Evolutionary conservation across 2,888 invertebrate species (phyloP).

Genomic region (Hetaerina titia): DNA sequence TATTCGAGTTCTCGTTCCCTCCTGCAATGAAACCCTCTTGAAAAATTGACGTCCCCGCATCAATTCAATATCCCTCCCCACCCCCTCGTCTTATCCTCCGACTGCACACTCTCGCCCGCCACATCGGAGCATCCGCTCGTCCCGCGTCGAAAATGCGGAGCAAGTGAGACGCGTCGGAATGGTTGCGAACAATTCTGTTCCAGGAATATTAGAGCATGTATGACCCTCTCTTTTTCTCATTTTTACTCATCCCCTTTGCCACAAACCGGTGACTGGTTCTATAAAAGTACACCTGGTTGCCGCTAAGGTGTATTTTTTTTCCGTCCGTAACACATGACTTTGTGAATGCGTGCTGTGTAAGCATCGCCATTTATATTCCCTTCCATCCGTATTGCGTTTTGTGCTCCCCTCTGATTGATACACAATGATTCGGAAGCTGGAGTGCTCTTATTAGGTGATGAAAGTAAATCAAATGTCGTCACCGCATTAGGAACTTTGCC

Average conservation of each 20-base stretch:
- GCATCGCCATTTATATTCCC: slow-evolving; percentile 26
- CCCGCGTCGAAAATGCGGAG: slow-evolving; percentile 67
- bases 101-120: slow-evolving; percentile 72
- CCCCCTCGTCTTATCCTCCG: slow-evolving; percentile 74
- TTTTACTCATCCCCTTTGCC: slow-evolving; percentile 33
- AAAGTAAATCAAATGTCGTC: not conserved
- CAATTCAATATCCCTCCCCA: slow-evolving; percentile 77
- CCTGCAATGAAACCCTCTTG: slow-evolving; percentile 72
- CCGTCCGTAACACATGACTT: not conserved
- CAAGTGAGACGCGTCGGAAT: slow-evolving; percentile 49
- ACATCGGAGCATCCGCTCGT: slow-evolving; percentile 71
- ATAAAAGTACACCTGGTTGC: slow-evolving; percentile 44
- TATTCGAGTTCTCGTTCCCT: slow-evolving; percentile 19
- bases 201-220: slow-evolving; percentile 10
- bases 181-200: slow-evolving; percentile 41
- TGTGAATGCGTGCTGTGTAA: not conserved
- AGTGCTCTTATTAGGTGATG: not conserved
- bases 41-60: slow-evolving; percentile 79
- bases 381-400: not conserved
- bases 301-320: slow-evolving; percentile 4
- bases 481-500: not conserved
- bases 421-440: not conserved
- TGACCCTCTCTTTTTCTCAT: not conserved
- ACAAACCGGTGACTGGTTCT: slow-evolving; percentile 13
- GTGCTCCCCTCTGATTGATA: slow-evolving; percentile 5